Conservation (phyloP, 2,113 vertebrate genomes). For the Vireo altiloquus region DNA sequence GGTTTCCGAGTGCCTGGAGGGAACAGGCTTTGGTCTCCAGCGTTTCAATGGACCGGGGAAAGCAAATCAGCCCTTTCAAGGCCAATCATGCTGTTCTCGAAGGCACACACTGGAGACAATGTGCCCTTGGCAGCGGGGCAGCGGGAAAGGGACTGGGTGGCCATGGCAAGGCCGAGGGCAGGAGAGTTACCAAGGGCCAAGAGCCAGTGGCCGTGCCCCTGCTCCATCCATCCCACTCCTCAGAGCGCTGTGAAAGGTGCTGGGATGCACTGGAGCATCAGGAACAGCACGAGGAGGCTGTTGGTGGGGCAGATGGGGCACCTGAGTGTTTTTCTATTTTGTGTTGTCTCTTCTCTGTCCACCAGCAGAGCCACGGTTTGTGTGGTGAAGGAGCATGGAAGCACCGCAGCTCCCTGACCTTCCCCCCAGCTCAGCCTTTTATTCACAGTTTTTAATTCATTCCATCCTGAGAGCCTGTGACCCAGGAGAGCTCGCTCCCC, state of each 20-base stretch:
- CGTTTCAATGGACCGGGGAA: not conserved
- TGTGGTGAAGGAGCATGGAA: accelerated
- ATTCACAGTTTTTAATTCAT: not conserved
- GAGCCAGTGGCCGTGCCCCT: accelerated
- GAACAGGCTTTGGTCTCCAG: conserved; percentile 20
- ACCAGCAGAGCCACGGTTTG: accelerated
- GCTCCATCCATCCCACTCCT: not conserved
- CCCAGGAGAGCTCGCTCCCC: not conserved
- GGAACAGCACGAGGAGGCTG: not conserved
- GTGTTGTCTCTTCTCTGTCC: not conserved
- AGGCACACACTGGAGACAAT: not conserved
- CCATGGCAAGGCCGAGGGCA: not conserved
- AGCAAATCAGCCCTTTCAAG: conserved; percentile 54
- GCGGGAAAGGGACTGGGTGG: conserved; percentile 9
- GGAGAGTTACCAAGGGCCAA: accelerated
- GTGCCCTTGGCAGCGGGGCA: not conserved
- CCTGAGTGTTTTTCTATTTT: accelerated
- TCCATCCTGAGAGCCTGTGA: not conserved
- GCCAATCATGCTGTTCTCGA: not conserved
- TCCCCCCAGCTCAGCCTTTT: not conserved
- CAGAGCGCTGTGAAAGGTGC: not conserved
- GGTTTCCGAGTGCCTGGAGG: conserved; percentile 36
- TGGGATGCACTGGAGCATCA: not conserved
- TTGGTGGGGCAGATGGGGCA: not conserved
- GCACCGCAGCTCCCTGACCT: accelerated